Conservation (phyloP, 2,888 invertebrate species). For the Rhagium mordax region DNA sequence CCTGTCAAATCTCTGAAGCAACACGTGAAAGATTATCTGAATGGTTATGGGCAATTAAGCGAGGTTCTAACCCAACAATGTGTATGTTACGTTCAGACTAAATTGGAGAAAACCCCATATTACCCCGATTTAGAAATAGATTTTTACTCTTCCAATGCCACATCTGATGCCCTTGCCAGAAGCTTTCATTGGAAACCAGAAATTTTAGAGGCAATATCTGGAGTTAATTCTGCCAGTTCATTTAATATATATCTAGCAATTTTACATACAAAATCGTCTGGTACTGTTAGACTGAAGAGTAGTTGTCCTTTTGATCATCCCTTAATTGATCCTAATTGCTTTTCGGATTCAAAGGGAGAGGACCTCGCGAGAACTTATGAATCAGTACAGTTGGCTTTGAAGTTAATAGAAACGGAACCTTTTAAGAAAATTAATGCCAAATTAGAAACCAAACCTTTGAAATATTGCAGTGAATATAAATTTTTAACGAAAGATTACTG, state of each 20-base stretch:
- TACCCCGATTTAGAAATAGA: conserved; percentile 45
- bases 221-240: conserved; percentile 28
- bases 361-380: conserved; percentile 73
- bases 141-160: conserved; percentile 31
- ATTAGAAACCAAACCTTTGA: conserved; percentile 43
- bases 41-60: conserved; percentile 42
- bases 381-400: conserved; percentile 68
- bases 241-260: conserved; percentile 54
- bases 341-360: conserved; percentile 69
- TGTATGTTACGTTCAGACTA: conserved; percentile 39
- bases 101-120: conserved; percentile 24
- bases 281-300: conserved; percentile 72
- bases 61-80: conserved; percentile 35
- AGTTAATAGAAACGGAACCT: conserved; percentile 70
- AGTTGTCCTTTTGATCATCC: conserved; percentile 66
- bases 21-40: conserved; percentile 71
- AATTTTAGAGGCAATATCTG: conserved; percentile 11
- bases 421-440: conserved; percentile 73
- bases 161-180: conserved; percentile 18
- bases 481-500: conserved; percentile 78
- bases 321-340: conserved; percentile 79
- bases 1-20: conserved; percentile 55
- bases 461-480: conserved; percentile 68
- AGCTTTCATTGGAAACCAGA: conserved; percentile 29
- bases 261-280: conserved; percentile 69